Base-by-base conservation (phyloP, 2,113 vertebrate species). In the Corvus cornix region DNA sequence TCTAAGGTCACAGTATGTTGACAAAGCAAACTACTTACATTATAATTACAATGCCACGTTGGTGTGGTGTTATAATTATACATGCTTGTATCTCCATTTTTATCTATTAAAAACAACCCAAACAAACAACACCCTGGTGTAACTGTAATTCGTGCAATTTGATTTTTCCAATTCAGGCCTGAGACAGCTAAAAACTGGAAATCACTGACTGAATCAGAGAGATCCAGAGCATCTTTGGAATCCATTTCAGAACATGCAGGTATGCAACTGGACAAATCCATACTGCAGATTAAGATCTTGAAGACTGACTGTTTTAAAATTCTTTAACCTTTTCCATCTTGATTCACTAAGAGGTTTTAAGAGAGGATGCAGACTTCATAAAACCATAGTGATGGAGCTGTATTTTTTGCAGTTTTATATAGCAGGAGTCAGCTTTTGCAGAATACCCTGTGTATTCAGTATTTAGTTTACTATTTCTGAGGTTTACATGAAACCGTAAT, bases 101-200 rank as follows among this genome's bases (percentile, higher is more conserved):
- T 72, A 63, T 90, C 24, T 84, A 14, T 64, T n/a, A 1, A 55
- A 30, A 75, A 48, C 31, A 33, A 16, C 60, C 41, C 41, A 76
- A 21, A 0, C 5, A 44, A 48, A 3, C 39, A 52, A 14, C 39
- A 66, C 28, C 6, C 13, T 46, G 7, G 13, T 94, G 55, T 84
- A 70, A 76, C 91, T 86, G 41, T 88, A 77, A 60, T 53, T 90
- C 22, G 46, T 90, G 83, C 43, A 43, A 23, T 82, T 79, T 88
- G 39, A 78, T 95, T 96, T 97, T 94, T 97, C 82, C 79, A 56
- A 43, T 70, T 70, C 74, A 99, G 99, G 85, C 94, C 98, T 72
- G 99, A 99, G 93, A 97, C 97, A 35, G 83, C 96, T 87, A 98
- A 98, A 90, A 98, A 93, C 76, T 98, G 97, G 97, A 98, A 98